A percentile compares a stretch with the other conserved stretches of the same genome.
Conservation (phyloP, 2,888 invertebrate genomes). For the Esperia sulphurella region DNA sequence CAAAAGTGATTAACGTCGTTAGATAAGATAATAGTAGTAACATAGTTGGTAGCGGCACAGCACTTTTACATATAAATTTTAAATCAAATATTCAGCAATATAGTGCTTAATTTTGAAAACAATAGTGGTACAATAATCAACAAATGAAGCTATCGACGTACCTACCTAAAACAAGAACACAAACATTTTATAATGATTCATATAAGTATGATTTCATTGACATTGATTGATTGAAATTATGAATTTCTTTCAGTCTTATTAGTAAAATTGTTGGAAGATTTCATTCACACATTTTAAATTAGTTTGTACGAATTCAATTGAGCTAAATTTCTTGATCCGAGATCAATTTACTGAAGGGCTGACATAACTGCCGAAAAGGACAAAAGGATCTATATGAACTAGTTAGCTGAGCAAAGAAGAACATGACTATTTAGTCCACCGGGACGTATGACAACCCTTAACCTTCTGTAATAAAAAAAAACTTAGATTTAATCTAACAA, state of each 20-base stretch:
- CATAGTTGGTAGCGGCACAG: no score
- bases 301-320: slow-evolving; percentile 50
- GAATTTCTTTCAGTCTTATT: slow-evolving; percentile 49
- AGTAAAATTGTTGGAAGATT: slow-evolving; percentile 33
- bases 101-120: background rate
- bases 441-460: no score
- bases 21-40: background rate
- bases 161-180: slow-evolving; percentile 34
- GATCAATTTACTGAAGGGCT: slow-evolving; percentile 6
- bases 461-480: background rate
- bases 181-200: slow-evolving; percentile 18
- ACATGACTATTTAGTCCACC: no score
- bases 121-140: slow-evolving; percentile 8
- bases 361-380: background rate
- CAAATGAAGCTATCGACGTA: slow-evolving; percentile 20
- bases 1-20: background rate
- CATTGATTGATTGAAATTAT: slow-evolving; percentile 21
- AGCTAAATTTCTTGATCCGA: slow-evolving; percentile 24
- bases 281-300: slow-evolving; percentile 21
- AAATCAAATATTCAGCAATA: background rate
- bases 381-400: no score
- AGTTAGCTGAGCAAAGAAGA: no score
- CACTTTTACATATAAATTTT: background rate
- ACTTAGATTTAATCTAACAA: slow-evolving; percentile 12
- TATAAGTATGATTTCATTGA: slow-evolving; percentile 19